phyloP scores from a whole-genome alignment of 2,888 invertebrate genomes.

The Gandaritis pyraliata region DNA sequence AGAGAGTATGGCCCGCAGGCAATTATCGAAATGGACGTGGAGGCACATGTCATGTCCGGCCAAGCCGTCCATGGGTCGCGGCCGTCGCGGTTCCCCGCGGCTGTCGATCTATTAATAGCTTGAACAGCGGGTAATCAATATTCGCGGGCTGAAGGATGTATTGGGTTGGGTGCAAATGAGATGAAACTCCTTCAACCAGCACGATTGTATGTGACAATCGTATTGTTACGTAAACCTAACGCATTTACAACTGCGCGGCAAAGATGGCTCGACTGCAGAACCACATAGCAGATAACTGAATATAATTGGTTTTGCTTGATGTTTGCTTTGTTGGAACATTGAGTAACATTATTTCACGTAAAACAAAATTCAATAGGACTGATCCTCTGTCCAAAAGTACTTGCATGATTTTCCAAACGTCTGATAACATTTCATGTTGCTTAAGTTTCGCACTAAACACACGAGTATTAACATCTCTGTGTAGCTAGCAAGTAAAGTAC shows the following conservation, averaged over 20 bases:
- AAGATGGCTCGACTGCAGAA: too few relatives aligned
- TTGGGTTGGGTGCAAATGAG: constrained; percentile 3
- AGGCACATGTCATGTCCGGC: constrained; percentile 47
- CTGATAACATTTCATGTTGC: too few relatives aligned
- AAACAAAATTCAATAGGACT: too few relatives aligned
- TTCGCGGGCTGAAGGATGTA: constrained; percentile 56
- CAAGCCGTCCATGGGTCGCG: constrained; percentile 48
- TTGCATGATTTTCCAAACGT: too few relatives aligned
- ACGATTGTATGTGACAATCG: not conserved
- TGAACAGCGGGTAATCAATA: constrained; percentile 73
- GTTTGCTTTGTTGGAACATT: too few relatives aligned
- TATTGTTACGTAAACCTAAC: too few relatives aligned
- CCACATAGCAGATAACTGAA: too few relatives aligned
- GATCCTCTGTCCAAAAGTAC: too few relatives aligned
- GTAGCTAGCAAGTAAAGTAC: not conserved
- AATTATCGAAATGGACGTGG: constrained; percentile 74
- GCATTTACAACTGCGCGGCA: too few relatives aligned
- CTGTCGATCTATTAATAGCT: constrained; percentile 72
- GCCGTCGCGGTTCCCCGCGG: constrained; percentile 54
- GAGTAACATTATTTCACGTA: too few relatives aligned
- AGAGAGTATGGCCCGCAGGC: constrained; percentile 51
- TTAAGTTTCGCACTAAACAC: too few relatives aligned
- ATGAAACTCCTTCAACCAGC: not conserved
- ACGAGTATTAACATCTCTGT: not conserved
- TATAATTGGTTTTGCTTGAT: too few relatives aligned